A percentile compares a stretch with the other conserved stretches of the same genome.
These are phyloP conservation scores for Aleadryas rufinucha DNA, from an alignment of 2,113 vertebrate species.

Conservation along the genomic window DNA sequence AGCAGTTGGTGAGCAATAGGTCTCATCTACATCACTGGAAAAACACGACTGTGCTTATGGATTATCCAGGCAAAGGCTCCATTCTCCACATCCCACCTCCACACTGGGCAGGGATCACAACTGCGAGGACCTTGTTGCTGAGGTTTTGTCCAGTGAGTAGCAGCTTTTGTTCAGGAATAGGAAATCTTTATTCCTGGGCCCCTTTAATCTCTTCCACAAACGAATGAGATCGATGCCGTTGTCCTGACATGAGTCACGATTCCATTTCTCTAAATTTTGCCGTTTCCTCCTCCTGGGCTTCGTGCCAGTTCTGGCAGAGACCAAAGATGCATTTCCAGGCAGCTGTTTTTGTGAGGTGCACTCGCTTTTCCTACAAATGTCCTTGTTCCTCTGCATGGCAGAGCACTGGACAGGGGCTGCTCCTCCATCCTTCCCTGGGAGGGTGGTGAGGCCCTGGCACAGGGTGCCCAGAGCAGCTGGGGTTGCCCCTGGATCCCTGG, in stretches of 20 bases:
- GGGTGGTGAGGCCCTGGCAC: not conserved
- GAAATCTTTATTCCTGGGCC: slow-evolving; percentile 30
- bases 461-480: not conserved
- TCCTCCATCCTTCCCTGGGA: not conserved
- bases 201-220: slow-evolving; percentile 14
- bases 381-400: not conserved
- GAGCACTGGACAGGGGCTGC: not conserved
- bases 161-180: not conserved
- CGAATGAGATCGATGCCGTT: not conserved
- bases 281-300: slow-evolving; percentile 9
- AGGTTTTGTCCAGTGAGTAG: not conserved
- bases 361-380: not conserved
- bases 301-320: not conserved
- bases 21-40: not conserved
- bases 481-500: not conserved
- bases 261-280: not conserved
- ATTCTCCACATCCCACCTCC: not conserved
- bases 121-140: not conserved
- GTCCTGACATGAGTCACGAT: not conserved
- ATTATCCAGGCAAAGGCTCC: not conserved
- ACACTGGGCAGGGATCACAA: not conserved
- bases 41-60: not conserved
- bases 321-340: not conserved
- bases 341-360: not conserved
- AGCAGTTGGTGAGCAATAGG: not conserved